Base-by-base conservation (phyloP, 2,797 vertebrate genomes). In the Sebastes aleutianus region DNA sequence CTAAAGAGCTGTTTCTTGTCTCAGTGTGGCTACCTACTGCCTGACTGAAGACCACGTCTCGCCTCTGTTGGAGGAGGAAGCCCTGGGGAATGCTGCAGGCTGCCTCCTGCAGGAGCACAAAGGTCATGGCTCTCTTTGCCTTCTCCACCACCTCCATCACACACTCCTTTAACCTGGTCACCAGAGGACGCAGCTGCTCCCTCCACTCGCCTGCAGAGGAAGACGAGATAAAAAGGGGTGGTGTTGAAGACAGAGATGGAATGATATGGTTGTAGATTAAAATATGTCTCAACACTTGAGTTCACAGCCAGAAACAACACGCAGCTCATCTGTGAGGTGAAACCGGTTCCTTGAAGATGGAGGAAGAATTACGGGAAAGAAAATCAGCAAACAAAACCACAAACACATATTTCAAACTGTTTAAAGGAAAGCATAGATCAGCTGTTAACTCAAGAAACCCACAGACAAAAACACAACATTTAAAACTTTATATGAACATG, bases 1-100 rank as follows among this genome's bases (percentile, higher is more conserved):
- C 36, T 39, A 39, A 39, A 26, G n/a, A 61, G 13, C 26, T 58
- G 13, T 64, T 70, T 26, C 56, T 71, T 34, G 3, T 50, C 29
- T n/a, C n/a, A 68, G 68, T 66, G 72, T 67, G 57, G 68, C 76
- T 74, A 96, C 97, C 87, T 96, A 99, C 98, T 80, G 98, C 98
- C 95, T 99, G 98, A 91, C 98, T 99, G 91, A 99, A 99, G 92
- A 99, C 97, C 2, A 98, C 88, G 24, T 99, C 98, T 88, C 98
- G 96, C 82, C 98, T 96, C 69, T 98, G 96, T 1, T 97, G 98
- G 59, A 99, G 96, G 91, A 96, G 92, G 87, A 98, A 93, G 69
- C 97, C 97, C 80, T 98, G 98, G n/a, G 97, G 97, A 83, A 98
- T 93, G 85, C 97, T 97, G 90, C 97, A 98, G 1, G 96, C 97